Conservation (phyloP, 2,113 vertebrate genomes). For the Empidonax traillii region DNA sequence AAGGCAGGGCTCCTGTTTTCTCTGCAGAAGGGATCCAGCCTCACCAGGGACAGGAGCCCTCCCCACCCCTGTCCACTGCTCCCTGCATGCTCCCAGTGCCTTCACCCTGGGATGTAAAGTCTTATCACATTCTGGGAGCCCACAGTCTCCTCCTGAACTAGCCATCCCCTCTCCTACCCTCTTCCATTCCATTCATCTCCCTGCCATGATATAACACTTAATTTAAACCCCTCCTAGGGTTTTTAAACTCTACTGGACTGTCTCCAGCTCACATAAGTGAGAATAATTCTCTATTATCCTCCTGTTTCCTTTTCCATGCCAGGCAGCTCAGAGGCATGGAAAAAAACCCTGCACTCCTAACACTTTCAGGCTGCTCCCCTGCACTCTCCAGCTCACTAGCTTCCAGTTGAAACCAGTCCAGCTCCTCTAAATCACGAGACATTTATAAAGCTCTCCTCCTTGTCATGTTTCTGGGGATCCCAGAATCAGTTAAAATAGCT, state of each 20-base stretch:
- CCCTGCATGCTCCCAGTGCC: fast-evolving
- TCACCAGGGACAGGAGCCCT: neutral
- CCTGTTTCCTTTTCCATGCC: neutral
- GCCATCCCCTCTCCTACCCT: neutral
- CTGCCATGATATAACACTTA: neutral
- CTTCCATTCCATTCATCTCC: neutral
- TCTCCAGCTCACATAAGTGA: neutral
- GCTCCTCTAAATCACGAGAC: neutral
- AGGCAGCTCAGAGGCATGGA: neutral
- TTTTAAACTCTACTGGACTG: neutral
- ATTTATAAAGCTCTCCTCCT: neutral
- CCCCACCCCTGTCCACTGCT: neutral
- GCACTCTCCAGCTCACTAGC: neutral
- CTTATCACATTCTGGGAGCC: neutral
- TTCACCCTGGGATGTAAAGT: neutral
- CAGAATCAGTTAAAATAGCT: neutral
- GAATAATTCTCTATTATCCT: neutral
- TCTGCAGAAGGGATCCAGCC: neutral
- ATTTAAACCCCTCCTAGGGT: neutral
- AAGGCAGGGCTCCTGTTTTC: neutral
- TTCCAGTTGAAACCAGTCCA: neutral
- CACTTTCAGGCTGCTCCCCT: neutral
- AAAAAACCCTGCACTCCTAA: neutral
- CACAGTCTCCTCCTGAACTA: neutral
- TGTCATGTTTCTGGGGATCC: neutral